These are phyloP conservation scores for Semnornis frantzii DNA, from an alignment of 2,113 vertebrate species.

Conservation along the genomic window DNA sequence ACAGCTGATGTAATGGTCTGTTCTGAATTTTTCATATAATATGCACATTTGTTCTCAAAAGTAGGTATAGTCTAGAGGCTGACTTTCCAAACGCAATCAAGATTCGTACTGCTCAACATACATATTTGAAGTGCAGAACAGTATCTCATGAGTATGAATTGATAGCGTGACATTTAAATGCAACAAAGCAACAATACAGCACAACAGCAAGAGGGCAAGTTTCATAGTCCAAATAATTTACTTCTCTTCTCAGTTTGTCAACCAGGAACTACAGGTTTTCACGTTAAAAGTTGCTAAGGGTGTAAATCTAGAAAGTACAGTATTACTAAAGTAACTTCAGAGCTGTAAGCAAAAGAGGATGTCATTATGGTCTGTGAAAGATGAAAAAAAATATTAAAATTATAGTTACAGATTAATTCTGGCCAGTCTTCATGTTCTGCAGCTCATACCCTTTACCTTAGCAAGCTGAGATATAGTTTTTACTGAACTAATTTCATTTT, in stretches of 20 bases:
- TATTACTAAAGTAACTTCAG: neutral
- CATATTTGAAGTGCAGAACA: slow-evolving; percentile 31
- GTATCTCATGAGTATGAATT: neutral
- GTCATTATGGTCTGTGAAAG: neutral
- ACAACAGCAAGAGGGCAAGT: slow-evolving; percentile 18
- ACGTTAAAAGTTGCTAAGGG: slow-evolving; percentile 34
- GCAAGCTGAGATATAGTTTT: neutral
- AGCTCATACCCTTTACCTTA: slow-evolving; percentile 4
- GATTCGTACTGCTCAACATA: slow-evolving; percentile 9
- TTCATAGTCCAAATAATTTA: slow-evolving; percentile 39
- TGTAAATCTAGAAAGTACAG: slow-evolving; percentile 30
- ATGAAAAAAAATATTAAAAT: neutral
- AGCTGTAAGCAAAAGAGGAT: neutral
- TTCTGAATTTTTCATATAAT: slow-evolving; percentile 25
- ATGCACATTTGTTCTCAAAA: neutral
- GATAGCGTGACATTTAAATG: slow-evolving; percentile 45
- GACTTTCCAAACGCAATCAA: neutral
- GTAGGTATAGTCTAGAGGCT: neutral
- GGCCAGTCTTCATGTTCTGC: neutral
- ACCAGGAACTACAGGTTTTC: neutral
- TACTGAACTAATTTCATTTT: neutral
- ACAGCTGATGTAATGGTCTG: neutral
- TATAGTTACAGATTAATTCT: neutral
- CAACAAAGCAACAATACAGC: slow-evolving; percentile 25
- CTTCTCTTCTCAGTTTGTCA: slow-evolving; percentile 42